Evolutionary conservation across 2,888 invertebrate genomes (phyloP).

Genomic region (Iphiclides podalirius): DNA sequence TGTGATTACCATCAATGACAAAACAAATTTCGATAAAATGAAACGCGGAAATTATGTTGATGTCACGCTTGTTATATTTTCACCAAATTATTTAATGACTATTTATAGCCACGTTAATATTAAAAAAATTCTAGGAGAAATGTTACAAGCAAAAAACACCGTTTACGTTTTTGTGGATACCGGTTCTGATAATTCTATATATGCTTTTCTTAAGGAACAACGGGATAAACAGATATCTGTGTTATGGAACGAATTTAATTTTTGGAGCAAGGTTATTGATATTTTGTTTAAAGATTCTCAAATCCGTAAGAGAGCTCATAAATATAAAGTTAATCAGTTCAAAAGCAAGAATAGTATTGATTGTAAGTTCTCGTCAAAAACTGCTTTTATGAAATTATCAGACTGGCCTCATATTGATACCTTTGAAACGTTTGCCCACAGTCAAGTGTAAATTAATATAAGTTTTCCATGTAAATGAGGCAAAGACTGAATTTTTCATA

Average conservation of each 20-base stretch:
- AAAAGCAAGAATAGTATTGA: conserved; percentile 26
- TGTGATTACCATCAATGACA: conserved; percentile 37
- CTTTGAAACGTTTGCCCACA: conserved; percentile 49
- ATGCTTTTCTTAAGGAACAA: conserved; percentile 65
- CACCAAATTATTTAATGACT: conserved; percentile 63
- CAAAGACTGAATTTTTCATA: conserved; percentile 73
- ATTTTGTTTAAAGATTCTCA: conserved; percentile 37
- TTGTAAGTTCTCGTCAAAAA: conserved; percentile 37
- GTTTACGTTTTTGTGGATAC: conserved; percentile 64
- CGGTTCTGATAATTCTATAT: conserved; percentile 67
- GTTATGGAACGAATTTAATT: conserved; percentile 62
- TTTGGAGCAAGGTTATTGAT: conserved; percentile 54
- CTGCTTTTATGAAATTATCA: conserved; percentile 43
- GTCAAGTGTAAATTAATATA: conserved; percentile 62
- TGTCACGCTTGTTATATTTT: conserved; percentile 56
- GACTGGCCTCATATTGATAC: conserved; percentile 46
- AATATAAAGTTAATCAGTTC: conserved; percentile 16
- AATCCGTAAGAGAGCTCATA: conserved; percentile 28
- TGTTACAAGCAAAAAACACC: conserved; percentile 59
- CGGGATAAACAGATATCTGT: conserved; percentile 54
- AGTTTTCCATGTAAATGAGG: conserved; percentile 59
- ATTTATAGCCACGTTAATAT: conserved; percentile 65
- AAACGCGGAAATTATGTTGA: conserved; percentile 12
- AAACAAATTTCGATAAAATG: conserved; percentile 17
- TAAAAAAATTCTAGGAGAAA: conserved; percentile 64